These are phyloP conservation scores for Leptopilina clavipes DNA, from an alignment of 1,140 invertebrate genomes.

Conservation along the genomic window DNA sequence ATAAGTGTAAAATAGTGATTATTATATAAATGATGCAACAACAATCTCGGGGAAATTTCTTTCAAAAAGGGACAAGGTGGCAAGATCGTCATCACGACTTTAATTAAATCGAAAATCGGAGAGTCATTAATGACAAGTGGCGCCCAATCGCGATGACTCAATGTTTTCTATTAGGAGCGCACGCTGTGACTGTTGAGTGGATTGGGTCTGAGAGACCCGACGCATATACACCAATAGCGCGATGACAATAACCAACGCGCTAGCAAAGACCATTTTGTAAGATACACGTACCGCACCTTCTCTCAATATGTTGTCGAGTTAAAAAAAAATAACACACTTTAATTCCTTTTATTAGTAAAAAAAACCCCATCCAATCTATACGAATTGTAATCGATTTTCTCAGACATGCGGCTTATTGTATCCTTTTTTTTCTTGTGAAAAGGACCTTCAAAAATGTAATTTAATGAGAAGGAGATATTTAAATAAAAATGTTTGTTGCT, in stretches of 20 bases:
- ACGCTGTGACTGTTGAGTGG: slow-evolving; percentile 55
- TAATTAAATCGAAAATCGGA: slow-evolving; percentile 72
- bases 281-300: slow-evolving; percentile 47
- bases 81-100: slow-evolving; percentile 54
- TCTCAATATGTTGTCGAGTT: slow-evolving; percentile 50
- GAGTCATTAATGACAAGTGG: slow-evolving; percentile 74
- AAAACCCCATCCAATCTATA: no score
- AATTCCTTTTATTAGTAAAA: no score
- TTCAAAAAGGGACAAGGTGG: slow-evolving; percentile 6
- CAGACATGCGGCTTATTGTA: no score
- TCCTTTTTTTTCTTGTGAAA: no score
- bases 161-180: slow-evolving; percentile 69
- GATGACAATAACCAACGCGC: slow-evolving; percentile 51
- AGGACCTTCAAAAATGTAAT: no score
- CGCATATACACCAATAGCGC: slow-evolving; percentile 52
- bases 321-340: slow-evolving; percentile 44
- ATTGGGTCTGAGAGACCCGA: slow-evolving; percentile 50
- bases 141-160: slow-evolving; percentile 72
- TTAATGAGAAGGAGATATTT: no score
- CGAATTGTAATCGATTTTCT: no score
- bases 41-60: background rate
- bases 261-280: slow-evolving; percentile 52
- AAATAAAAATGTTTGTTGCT: no score
- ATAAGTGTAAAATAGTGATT: no score
- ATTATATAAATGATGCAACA: background rate